Evolutionary conservation across 1,140 invertebrate genomes (phyloP).

Genomic region (Camponotus vicinus): DNA sequence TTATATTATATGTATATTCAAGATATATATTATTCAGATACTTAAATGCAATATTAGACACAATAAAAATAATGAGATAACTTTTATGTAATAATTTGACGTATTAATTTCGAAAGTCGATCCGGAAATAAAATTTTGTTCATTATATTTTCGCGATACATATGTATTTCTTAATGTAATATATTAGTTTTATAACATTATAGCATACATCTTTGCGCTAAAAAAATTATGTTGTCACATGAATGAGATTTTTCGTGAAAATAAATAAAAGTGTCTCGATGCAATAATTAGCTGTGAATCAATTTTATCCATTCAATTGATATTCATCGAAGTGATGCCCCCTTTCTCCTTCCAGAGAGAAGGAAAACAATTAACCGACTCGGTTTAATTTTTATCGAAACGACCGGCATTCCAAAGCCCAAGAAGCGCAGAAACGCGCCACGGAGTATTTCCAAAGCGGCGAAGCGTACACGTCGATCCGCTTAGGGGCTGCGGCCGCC

Average conservation of each 20-base stretch:
- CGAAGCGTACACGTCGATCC: conserved; percentile 54
- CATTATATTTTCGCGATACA: neutral
- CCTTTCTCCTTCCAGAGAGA: too few relatives aligned
- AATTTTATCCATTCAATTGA: neutral
- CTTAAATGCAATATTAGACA: neutral
- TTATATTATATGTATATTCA: too few relatives aligned
- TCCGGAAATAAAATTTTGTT: neutral
- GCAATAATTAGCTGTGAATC: neutral
- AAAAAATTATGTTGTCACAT: neutral
- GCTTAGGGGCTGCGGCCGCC: conserved; percentile 74
- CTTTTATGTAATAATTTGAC: neutral
- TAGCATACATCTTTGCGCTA: neutral
- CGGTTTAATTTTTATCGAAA: conserved; percentile 8
- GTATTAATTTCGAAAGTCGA: neutral
- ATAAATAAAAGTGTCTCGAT: neutral
- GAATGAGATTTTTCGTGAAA: neutral
- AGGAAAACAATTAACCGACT: neutral
- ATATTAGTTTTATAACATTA: neutral
- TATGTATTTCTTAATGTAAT: neutral
- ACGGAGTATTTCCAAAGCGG: conserved; percentile 51
- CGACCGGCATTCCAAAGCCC: neutral
- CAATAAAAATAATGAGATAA: neutral
- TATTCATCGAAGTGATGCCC: neutral
- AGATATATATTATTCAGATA: neutral
- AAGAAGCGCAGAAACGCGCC: conserved; percentile 2